These are phyloP conservation scores for Sclerodermus sp. DNA, from an alignment of 2,888 invertebrate genomes.

Conservation along the genomic window DNA sequence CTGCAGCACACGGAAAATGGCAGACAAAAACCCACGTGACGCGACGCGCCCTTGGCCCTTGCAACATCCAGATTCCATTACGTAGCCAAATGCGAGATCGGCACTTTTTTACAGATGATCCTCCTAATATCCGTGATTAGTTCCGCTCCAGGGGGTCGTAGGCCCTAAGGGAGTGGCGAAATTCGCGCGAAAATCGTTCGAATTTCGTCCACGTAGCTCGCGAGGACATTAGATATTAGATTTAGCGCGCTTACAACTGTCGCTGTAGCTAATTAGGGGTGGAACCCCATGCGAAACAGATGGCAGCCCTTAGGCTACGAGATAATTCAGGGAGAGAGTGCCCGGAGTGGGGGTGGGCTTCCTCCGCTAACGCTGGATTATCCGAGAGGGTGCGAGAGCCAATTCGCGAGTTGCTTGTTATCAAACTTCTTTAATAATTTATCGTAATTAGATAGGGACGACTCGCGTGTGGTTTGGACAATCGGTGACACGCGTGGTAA, in stretches of 20 bases:
- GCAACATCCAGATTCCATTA: background rate
- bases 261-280: constrained; percentile 51
- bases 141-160: constrained; percentile 1
- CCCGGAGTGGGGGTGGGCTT: too few relatives aligned
- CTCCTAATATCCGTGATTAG: constrained; percentile 12
- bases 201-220: constrained; percentile 21
- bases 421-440: constrained; percentile 45
- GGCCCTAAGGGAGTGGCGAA: constrained; percentile 1
- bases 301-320: constrained; percentile 52
- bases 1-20: too few relatives aligned
- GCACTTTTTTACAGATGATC: background rate
- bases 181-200: constrained; percentile 16
- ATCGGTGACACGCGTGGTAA: background rate
- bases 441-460: constrained; percentile 42
- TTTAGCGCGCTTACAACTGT: constrained; percentile 50
- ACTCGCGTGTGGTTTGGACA: constrained; percentile 12
- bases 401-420: constrained; percentile 31
- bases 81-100: too few relatives aligned
- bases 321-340: constrained; percentile 37
- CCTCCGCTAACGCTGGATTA: too few relatives aligned
- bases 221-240: constrained; percentile 46
- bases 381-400: too few relatives aligned
- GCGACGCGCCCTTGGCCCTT: too few relatives aligned
- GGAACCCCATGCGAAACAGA: constrained; percentile 49
- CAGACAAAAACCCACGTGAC: too few relatives aligned